Conservation (phyloP, 2,888 invertebrate species). For the Synanthedon vespiformis region DNA sequence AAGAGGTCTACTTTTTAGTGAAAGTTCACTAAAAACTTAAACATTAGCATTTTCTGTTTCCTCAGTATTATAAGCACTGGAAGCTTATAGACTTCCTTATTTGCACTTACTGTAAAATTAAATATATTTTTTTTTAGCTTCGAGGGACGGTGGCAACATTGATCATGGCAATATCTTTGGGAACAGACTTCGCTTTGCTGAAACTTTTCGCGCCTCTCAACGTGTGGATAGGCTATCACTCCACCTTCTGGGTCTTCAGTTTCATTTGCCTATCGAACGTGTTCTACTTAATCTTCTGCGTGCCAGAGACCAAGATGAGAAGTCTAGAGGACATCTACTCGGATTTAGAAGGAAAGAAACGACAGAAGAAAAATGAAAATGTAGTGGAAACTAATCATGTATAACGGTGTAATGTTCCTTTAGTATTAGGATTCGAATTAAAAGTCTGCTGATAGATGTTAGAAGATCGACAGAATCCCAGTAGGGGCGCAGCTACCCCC, state of each 20-base stretch:
- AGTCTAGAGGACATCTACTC: conserved; percentile 91
- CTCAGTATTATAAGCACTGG: too few relatives aligned
- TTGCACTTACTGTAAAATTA: background rate
- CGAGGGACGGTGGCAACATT: conserved; percentile 59
- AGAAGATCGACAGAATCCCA: too few relatives aligned
- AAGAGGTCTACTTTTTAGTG: too few relatives aligned
- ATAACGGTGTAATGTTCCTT: conserved; percentile 9
- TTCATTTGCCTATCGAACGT: conserved; percentile 78
- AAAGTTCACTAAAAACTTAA: too few relatives aligned
- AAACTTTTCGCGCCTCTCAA: conserved; percentile 82
- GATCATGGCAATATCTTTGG: conserved; percentile 74
- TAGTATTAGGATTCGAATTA: background rate
- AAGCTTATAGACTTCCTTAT: background rate
- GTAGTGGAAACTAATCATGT: conserved; percentile 35
- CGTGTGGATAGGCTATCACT: conserved; percentile 74
- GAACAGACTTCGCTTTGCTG: conserved; percentile 87
- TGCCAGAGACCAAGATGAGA: conserved; percentile 95
- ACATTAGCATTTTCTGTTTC: too few relatives aligned
- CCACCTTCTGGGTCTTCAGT: conserved; percentile 88
- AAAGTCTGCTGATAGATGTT: too few relatives aligned
- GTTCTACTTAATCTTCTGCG: conserved; percentile 83
- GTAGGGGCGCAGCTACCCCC: too few relatives aligned
- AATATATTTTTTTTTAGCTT: conserved; percentile 26
- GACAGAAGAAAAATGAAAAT: conserved; percentile 23
- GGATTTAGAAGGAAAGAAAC: conserved; percentile 74